A percentile compares a stretch with the other conserved stretches of the same genome.
phyloP scores from a whole-genome alignment of 1,140 invertebrate genomes.

The Elymnias hypermnestra region DNA sequence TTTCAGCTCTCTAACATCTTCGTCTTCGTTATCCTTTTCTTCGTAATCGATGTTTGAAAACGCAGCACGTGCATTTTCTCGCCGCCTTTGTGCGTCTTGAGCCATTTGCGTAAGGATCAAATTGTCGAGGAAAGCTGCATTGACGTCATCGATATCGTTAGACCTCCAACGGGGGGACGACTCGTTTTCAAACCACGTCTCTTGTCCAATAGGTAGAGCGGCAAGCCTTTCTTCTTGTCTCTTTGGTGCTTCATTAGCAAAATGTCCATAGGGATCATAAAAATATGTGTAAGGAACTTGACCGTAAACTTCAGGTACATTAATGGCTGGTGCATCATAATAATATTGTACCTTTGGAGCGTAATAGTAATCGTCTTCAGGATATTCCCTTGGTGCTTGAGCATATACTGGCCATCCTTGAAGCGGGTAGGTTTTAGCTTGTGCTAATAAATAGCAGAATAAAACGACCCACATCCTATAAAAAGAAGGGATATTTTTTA shows the following conservation, averaged over 20 bases:
- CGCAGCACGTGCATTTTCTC: slow-evolving; percentile 54
- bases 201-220: slow-evolving; percentile 78
- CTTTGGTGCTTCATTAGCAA: slow-evolving; percentile 75
- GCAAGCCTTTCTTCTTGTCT: slow-evolving; percentile 74
- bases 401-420: slow-evolving; percentile 70
- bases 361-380: slow-evolving; percentile 63
- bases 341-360: slow-evolving; percentile 60
- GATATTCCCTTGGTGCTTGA: slow-evolving; percentile 60
- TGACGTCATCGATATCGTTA: slow-evolving; percentile 76
- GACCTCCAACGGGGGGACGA: slow-evolving; percentile 53
- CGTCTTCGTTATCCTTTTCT: slow-evolving; percentile 75
- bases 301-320: slow-evolving; percentile 52
- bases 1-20: slow-evolving; percentile 79
- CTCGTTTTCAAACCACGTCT: slow-evolving; percentile 78
- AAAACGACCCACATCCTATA: slow-evolving; percentile 53
- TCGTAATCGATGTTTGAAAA: slow-evolving; percentile 65
- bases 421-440: slow-evolving; percentile 57
- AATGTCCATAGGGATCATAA: slow-evolving; percentile 75
- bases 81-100: slow-evolving; percentile 72
- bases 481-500: slow-evolving; percentile 14
- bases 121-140: slow-evolving; percentile 79
- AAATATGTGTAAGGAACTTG: slow-evolving; percentile 74
- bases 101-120: slow-evolving; percentile 80
- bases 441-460: slow-evolving; percentile 54
- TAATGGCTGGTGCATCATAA: slow-evolving; percentile 51